Evolutionary conservation across 2,888 invertebrate species (phyloP).

Genomic region (Luffia ferchaultella): DNA sequence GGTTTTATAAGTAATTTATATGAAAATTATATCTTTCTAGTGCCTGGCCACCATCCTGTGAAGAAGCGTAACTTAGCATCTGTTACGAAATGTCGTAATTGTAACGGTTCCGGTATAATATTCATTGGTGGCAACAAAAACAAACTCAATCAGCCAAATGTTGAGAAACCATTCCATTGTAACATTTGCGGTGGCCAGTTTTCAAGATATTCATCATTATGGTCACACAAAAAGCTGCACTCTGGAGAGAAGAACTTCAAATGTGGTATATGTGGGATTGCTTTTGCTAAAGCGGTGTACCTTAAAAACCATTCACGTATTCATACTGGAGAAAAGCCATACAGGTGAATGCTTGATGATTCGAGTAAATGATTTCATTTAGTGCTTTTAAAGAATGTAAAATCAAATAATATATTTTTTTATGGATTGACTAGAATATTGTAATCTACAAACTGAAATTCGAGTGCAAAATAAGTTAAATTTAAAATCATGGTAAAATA

Average conservation of each 20-base stretch:
- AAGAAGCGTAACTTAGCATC: slow-evolving; percentile 84
- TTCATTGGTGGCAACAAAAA: slow-evolving; percentile 75
- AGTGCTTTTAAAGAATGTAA: no score
- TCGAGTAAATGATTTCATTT: no score
- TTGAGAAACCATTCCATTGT: slow-evolving; percentile 87
- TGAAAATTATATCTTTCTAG: no score
- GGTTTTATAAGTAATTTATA: no score
- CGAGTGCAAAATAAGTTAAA: no score
- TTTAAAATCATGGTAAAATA: no score
- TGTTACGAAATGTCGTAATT: slow-evolving; percentile 88
- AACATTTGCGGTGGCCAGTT: slow-evolving; percentile 87
- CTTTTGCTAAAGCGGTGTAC: slow-evolving; percentile 91
- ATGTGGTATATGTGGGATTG: slow-evolving; percentile 86
- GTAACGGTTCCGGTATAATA: slow-evolving; percentile 88
- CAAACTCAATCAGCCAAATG: slow-evolving; percentile 64
- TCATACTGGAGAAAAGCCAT: slow-evolving; percentile 77
- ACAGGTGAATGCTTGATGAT: slow-evolving; percentile 31
- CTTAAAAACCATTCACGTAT: slow-evolving; percentile 88
- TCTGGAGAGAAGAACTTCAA: slow-evolving; percentile 87
- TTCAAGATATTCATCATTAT: slow-evolving; percentile 85
- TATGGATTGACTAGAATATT: no score
- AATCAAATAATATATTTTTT: no score
- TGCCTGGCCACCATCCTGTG: slow-evolving; percentile 76
- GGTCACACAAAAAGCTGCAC: slow-evolving; percentile 90
- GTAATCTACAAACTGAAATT: no score